These are phyloP conservation scores for Atherinosoma microstoma DNA, from an alignment of 2,797 vertebrate species.

Conservation along the genomic window DNA sequence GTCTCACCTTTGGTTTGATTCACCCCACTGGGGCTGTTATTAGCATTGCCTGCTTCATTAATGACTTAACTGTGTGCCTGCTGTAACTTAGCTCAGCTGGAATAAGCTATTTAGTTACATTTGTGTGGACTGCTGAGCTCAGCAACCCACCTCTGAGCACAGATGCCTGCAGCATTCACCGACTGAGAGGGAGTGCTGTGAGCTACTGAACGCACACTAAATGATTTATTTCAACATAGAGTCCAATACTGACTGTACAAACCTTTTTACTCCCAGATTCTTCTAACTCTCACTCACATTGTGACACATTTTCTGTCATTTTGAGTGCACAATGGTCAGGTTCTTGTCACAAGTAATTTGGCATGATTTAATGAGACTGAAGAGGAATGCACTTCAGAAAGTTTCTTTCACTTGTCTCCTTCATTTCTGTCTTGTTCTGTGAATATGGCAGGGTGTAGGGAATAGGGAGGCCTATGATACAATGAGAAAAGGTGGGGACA, in stretches of 20 bases:
- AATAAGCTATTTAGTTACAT: constrained; percentile 4
- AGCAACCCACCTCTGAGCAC: not conserved
- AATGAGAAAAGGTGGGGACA: constrained; percentile 52
- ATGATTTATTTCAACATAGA: constrained; percentile 12
- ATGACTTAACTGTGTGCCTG: not conserved
- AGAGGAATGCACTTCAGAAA: constrained; percentile 8
- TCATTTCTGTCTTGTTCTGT: constrained; percentile 1
- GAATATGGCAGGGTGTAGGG: constrained; percentile 20
- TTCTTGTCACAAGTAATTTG: not conserved
- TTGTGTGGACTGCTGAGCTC: constrained; percentile 1
- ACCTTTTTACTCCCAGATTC: not conserved
- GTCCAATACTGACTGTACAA: constrained; percentile 2
- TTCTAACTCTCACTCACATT: not conserved
- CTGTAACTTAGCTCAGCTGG: not conserved
- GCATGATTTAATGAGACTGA: constrained; percentile 12
- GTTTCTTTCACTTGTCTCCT: constrained; percentile 23
- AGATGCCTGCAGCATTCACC: constrained; percentile 7
- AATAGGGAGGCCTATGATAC: constrained; percentile 20
- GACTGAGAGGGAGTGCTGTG: not conserved
- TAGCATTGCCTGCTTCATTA: not conserved
- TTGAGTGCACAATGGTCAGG: not conserved
- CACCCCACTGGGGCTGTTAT: not conserved
- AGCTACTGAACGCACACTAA: constrained; percentile 1
- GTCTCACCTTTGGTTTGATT: not conserved
- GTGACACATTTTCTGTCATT: not conserved